Evolutionary conservation across 1,140 invertebrate species (phyloP).

Genomic region (Drosophila orena): DNA sequence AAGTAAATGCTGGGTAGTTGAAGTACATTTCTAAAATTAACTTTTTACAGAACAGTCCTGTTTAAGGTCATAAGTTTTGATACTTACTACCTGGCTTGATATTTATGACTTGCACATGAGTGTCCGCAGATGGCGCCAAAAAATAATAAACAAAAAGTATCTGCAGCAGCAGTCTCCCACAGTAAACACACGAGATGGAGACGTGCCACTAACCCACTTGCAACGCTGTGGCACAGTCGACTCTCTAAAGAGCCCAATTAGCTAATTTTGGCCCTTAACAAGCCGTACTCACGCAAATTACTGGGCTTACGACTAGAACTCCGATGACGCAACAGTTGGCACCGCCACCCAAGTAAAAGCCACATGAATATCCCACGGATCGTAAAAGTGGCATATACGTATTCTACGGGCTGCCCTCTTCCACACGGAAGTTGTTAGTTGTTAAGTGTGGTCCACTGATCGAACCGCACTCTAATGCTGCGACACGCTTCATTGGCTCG

Average conservation of each 20-base stretch:
- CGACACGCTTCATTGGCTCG: slow-evolving; percentile 67
- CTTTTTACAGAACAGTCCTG: background rate
- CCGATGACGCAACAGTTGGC: slow-evolving; percentile 60
- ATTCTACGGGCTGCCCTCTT: background rate
- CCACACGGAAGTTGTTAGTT: slow-evolving; percentile 71
- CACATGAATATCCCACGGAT: slow-evolving; percentile 47
- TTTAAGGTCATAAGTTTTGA: background rate
- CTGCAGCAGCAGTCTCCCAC: slow-evolving; percentile 43
- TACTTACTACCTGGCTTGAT: slow-evolving; percentile 15
- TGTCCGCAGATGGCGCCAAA: slow-evolving; percentile 55
- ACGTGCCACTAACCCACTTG: slow-evolving; percentile 79
- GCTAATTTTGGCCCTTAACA: slow-evolving; percentile 56
- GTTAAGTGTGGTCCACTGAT: slow-evolving; percentile 68
- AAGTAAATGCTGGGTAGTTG: no score
- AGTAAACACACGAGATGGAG: slow-evolving; percentile 47
- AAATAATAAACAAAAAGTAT: slow-evolving; percentile 56
- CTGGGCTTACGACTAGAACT: slow-evolving; percentile 4
- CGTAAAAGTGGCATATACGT: slow-evolving; percentile 15
- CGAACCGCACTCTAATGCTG: slow-evolving; percentile 60
- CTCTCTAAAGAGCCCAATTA: slow-evolving; percentile 58
- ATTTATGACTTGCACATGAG: slow-evolving; percentile 59
- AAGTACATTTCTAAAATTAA: no score
- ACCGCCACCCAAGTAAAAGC: slow-evolving; percentile 7
- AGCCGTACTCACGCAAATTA: slow-evolving; percentile 60
- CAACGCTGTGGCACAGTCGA: slow-evolving; percentile 11